These are phyloP conservation scores for Globia sparganii DNA, from an alignment of 2,888 invertebrate genomes.

Conservation along the genomic window DNA sequence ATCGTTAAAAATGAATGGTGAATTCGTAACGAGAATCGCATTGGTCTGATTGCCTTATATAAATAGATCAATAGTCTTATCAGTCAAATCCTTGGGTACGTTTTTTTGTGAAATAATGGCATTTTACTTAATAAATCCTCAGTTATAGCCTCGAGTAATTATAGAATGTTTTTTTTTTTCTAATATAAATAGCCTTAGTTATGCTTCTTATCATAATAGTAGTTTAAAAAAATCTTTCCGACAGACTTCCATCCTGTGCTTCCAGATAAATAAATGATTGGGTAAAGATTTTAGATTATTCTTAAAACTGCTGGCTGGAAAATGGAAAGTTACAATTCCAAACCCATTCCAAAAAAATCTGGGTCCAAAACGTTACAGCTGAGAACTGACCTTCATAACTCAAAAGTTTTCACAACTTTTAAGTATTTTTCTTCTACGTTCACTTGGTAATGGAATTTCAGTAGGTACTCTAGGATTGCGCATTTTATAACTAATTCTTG, in stretches of 20 bases:
- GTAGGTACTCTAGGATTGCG: constrained; percentile 58
- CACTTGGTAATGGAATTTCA: constrained; percentile 60
- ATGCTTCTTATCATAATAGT: constrained; percentile 1
- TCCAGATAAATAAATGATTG: constrained; percentile 2
- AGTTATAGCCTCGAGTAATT: not conserved
- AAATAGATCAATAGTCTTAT: constrained; percentile 25
- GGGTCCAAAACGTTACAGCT: constrained; percentile 22
- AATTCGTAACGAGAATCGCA: constrained; percentile 17
- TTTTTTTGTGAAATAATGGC: constrained; percentile 13
- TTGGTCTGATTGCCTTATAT: constrained; percentile 37
- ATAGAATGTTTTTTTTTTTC: constrained; percentile 4
- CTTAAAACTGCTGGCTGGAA: not conserved
- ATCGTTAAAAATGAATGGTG: constrained; percentile 36
- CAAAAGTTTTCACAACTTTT: constrained; percentile 58
- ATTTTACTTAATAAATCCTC: constrained; percentile 9
- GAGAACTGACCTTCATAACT: constrained; percentile 45
- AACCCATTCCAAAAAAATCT: not conserved
- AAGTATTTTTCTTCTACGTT: constrained; percentile 55
- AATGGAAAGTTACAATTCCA: not conserved
- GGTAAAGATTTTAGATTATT: not conserved
- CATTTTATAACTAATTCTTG: constrained; percentile 67
- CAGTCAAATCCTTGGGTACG: not conserved
- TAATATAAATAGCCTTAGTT: not conserved
- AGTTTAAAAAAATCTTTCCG: not conserved
- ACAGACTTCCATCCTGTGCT: not conserved